A percentile compares a stretch with the other conserved stretches of the same genome.
phyloP scores from a whole-genome alignment of 2,113 vertebrate genomes.

The Gadus macrocephalus region DNA sequence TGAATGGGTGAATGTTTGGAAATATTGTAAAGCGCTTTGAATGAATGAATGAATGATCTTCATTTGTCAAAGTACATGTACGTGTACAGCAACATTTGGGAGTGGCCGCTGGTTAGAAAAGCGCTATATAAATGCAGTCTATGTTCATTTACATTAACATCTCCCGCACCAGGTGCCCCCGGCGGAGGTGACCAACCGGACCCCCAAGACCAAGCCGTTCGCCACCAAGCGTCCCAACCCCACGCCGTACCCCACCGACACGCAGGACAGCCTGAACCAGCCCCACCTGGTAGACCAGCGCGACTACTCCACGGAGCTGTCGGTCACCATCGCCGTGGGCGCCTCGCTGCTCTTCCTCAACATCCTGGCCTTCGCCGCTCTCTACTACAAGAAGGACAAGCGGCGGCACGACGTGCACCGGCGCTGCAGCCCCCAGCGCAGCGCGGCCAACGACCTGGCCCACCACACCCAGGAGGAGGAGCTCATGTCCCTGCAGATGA shows the following conservation, averaged over 20 bases:
- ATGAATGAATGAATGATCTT: too few species aligned
- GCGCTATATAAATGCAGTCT: too few species aligned
- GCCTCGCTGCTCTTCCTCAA: conserved; percentile 96
- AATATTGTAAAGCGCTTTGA: too few species aligned
- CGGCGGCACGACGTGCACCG: conserved; percentile 92
- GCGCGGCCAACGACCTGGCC: conserved; percentile 88
- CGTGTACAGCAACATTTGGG: too few species aligned
- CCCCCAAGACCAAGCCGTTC: conserved; percentile 84
- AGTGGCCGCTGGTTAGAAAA: too few species aligned
- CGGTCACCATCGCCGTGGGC: conserved; percentile 94
- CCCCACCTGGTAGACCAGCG: conserved; percentile 95
- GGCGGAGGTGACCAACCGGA: conserved; percentile 88
- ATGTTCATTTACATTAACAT: too few species aligned
- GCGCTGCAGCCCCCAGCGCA: conserved; percentile 93
- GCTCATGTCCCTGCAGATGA: conserved; percentile 99
- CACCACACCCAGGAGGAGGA: conserved; percentile 98
- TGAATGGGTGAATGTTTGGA: too few species aligned
- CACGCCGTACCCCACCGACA: conserved; percentile 90
- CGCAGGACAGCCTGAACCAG: conserved; percentile 90
- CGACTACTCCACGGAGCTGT: conserved; percentile 97
- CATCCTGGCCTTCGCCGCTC: conserved; percentile 93
- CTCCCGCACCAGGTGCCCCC: conserved; percentile 75
- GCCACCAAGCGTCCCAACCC: conserved; percentile 82
- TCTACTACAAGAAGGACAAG: conserved; percentile 99
- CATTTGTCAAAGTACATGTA: too few species aligned